Evolutionary conservation across 2,888 invertebrate species (phyloP).

Genomic region (Xiphydria camelus): DNA sequence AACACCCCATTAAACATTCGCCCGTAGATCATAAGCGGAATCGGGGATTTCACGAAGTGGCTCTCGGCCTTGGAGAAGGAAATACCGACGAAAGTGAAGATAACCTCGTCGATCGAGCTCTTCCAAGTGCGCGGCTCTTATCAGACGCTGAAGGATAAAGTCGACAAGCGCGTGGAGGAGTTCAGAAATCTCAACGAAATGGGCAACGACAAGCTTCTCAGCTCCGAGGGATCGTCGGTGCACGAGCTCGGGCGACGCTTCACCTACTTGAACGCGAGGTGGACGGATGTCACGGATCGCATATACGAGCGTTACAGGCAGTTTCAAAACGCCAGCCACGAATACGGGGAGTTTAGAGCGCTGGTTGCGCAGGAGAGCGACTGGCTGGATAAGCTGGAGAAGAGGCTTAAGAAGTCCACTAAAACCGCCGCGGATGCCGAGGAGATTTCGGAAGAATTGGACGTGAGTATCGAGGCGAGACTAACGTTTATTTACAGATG

Average conservation of each 20-base stretch:
- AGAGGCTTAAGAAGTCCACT: constrained; percentile 71
- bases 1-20: constrained; percentile 48
- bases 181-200: constrained; percentile 73
- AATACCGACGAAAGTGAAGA: constrained; percentile 64
- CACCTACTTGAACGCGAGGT: constrained; percentile 71
- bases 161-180: constrained; percentile 69
- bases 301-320: constrained; percentile 70
- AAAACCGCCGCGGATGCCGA: constrained; percentile 83
- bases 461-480: constrained; percentile 62
- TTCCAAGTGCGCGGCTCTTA: constrained; percentile 74
- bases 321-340: constrained; percentile 75
- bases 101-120: constrained; percentile 70
- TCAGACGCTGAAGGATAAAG: constrained; percentile 72
- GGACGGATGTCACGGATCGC: constrained; percentile 71
- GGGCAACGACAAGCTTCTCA: constrained; percentile 68
- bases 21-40: constrained; percentile 60
- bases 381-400: constrained; percentile 80
- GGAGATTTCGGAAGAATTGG: constrained; percentile 87
- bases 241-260: constrained; percentile 68
- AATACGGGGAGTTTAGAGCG: constrained; percentile 78
- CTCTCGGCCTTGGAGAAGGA: constrained; percentile 66
- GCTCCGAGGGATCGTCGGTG: constrained; percentile 62
- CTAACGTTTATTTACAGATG: background rate
- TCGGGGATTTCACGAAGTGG: constrained; percentile 66
- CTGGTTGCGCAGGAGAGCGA: constrained; percentile 77